Conservation (phyloP, 2,888 invertebrate genomes). For the Lottia scabra region DNA sequence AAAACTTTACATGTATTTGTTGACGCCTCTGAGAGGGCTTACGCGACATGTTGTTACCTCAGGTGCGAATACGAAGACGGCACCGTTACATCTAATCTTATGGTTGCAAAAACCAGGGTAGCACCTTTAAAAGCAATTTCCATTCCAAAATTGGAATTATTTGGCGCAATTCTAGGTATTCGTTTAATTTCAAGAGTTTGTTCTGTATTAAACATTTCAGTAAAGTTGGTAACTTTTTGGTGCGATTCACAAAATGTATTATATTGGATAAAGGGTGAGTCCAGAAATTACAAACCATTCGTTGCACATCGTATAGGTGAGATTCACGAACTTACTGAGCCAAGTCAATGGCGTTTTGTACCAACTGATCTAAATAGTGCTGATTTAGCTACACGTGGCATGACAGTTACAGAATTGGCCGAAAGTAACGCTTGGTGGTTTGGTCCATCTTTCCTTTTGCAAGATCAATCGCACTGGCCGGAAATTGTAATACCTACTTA, state of each 20-base stretch:
- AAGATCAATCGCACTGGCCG: conserved; percentile 12
- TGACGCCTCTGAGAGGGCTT: not conserved
- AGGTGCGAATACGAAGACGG: not conserved
- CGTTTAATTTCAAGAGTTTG: not conserved
- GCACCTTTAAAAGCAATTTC: conserved; percentile 8
- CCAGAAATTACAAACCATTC: conserved; percentile 19
- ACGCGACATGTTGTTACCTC: not conserved
- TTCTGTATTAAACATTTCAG: conserved; percentile 9
- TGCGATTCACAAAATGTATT: conserved; percentile 24
- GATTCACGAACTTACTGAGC: conserved; percentile 17
- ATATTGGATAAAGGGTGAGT: conserved; percentile 13
- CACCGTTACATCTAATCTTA: conserved; percentile 6
- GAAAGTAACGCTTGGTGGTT: conserved; percentile 17
- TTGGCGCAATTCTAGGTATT: conserved; percentile 11
- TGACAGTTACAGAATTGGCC: conserved; percentile 7
- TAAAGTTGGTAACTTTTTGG: conserved; percentile 15
- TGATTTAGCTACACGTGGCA: conserved; percentile 17
- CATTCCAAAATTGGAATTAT: conserved; percentile 16
- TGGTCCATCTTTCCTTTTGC: conserved; percentile 7
- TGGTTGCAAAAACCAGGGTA: not conserved
- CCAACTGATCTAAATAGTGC: conserved; percentile 21
- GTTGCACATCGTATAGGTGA: conserved; percentile 21
- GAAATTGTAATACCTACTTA: not conserved
- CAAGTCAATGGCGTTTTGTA: conserved; percentile 19
- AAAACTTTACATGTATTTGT: not conserved